Percentiles rank a stretch among this genome's conserved stretches.
These are phyloP conservation scores for Rhagoletis zephyria DNA, from an alignment of 1,140 invertebrate species.

Conservation along the genomic window DNA sequence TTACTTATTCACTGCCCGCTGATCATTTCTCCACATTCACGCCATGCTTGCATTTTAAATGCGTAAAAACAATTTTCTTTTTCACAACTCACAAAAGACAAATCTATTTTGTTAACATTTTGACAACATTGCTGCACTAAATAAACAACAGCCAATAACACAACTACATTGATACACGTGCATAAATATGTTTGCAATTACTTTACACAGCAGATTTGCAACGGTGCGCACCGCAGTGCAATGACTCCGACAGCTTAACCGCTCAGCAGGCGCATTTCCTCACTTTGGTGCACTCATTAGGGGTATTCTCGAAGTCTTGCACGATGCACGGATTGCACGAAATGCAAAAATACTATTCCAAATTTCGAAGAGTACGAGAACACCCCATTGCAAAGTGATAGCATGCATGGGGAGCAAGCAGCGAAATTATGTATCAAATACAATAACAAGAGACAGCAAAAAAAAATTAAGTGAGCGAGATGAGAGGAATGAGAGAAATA, in stretches of 20 bases:
- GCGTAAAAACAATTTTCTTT: conserved; percentile 8
- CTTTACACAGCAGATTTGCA: not conserved
- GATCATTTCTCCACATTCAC: conserved; percentile 36
- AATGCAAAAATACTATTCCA: too few relatives aligned
- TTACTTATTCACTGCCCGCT: not conserved
- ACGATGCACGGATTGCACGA: too few relatives aligned
- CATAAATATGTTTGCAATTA: not conserved
- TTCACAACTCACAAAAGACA: conserved; percentile 38
- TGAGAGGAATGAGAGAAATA: too few relatives aligned
- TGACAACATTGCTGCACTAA: conserved; percentile 28
- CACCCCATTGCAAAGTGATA: too few relatives aligned
- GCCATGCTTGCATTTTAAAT: conserved; percentile 23
- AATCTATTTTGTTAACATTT: conserved; percentile 49
- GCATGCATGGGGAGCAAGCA: too few relatives aligned
- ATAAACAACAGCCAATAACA: conserved; percentile 9
- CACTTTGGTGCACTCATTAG: not conserved
- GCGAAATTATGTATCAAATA: too few relatives aligned
- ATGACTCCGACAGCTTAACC: not conserved
- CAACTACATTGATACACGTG: not conserved
- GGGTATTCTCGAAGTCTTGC: too few relatives aligned
- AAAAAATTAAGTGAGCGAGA: too few relatives aligned
- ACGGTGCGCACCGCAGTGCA: not conserved
- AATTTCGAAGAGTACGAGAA: too few relatives aligned
- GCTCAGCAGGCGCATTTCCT: conserved; percentile 31
- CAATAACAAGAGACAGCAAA: too few relatives aligned